Evolutionary conservation across 2,797 vertebrate species (phyloP).

Genomic region (Pseudochirops cupreus): DNA sequence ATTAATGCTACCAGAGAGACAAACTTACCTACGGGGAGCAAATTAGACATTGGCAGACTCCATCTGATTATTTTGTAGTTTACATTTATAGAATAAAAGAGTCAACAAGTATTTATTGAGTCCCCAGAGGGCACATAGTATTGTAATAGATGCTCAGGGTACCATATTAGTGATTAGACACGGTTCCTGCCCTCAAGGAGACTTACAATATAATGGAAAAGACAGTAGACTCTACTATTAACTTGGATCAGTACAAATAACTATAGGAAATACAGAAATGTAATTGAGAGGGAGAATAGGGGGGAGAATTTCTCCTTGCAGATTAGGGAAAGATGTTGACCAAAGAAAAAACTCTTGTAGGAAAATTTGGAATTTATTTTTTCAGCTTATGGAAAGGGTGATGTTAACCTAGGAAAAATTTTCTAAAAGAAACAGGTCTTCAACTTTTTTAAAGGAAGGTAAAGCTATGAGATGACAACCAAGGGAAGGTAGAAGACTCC

Average conservation of each 20-base stretch:
- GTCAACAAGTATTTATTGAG: constrained; percentile 78
- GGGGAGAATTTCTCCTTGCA: constrained; percentile 29
- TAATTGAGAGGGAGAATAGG: constrained; percentile 49
- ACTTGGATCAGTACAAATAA: constrained; percentile 68
- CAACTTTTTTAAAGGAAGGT: neutral
- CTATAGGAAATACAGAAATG: constrained; percentile 41
- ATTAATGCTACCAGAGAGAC: constrained; percentile 74
- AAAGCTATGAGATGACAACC: neutral
- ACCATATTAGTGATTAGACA: constrained; percentile 68
- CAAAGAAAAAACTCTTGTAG: constrained; percentile 29
- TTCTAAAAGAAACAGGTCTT: neutral
- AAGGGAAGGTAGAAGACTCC: constrained; percentile 16
- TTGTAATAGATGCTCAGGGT: constrained; percentile 66
- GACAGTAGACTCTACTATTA: constrained; percentile 56
- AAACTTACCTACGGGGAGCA: constrained; percentile 75
- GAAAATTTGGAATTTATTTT: neutral
- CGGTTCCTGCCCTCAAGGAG: constrained; percentile 71
- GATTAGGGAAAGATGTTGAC: constrained; percentile 32
- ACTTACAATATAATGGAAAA: constrained; percentile 68
- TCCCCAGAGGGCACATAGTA: constrained; percentile 37
- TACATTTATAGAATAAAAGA: constrained; percentile 79
- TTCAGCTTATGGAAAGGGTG: neutral
- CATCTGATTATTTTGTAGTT: constrained; percentile 79
- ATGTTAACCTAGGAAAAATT: neutral
- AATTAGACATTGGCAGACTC: constrained; percentile 73